A percentile compares a stretch with the other conserved stretches of the same genome.
Evolutionary conservation across 2,797 vertebrate genomes (phyloP).

Genomic region (Rhynchonycteris naso): DNA sequence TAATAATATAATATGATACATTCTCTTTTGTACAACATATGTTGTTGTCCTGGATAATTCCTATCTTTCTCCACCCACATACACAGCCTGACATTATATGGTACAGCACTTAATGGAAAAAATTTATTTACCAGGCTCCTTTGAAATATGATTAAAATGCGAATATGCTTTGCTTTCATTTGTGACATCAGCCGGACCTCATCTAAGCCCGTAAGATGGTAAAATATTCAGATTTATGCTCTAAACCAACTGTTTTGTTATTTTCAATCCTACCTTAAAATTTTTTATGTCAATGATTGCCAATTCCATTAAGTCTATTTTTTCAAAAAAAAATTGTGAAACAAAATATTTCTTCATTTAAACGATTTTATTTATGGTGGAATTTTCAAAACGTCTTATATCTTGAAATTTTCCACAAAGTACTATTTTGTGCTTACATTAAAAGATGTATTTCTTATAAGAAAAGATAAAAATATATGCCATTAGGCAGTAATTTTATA

Average conservation of each 20-base stretch:
- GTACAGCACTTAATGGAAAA: not conserved
- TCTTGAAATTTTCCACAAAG: conserved; percentile 79
- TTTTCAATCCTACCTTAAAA: not conserved
- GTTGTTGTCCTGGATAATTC: not conserved
- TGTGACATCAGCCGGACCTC: not conserved
- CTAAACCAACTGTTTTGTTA: not conserved
- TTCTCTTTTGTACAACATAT: not conserved
- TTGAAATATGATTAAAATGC: conserved; percentile 47
- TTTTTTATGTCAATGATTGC: not conserved
- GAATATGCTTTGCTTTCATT: not conserved
- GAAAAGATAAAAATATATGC: conserved; percentile 67
- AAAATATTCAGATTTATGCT: not conserved
- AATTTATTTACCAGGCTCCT: not conserved
- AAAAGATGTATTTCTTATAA: conserved; percentile 60
- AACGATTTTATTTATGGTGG: conserved; percentile 83
- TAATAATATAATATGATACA: not conserved
- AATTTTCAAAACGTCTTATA: conserved; percentile 75
- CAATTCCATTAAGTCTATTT: not conserved
- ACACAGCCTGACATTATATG: not conserved
- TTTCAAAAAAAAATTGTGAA: conserved; percentile 67
- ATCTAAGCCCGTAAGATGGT: not conserved
- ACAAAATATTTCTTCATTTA: conserved; percentile 69
- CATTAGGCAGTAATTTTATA: conserved; percentile 56
- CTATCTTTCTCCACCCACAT: not conserved
- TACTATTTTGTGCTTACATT: conserved; percentile 73